These are phyloP conservation scores for Mustela nigripes DNA, from an alignment of 2,113 vertebrate species.

Conservation along the genomic window DNA sequence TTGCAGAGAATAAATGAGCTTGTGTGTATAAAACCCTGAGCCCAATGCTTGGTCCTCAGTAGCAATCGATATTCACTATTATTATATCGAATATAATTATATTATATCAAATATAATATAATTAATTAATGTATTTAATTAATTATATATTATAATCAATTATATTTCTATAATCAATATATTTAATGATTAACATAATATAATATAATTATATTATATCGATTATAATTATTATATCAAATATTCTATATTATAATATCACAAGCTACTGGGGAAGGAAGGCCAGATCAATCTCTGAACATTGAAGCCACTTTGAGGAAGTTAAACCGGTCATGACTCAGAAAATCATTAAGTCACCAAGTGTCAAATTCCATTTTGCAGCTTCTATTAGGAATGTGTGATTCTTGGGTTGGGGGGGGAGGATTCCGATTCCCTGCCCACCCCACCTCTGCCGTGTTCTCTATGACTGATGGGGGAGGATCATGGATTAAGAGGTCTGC, in stretches of 20 bases:
- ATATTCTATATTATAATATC: not conserved
- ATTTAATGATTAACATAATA: too few relatives aligned
- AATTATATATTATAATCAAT: too few relatives aligned
- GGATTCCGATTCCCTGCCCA: not conserved
- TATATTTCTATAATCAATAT: too few relatives aligned
- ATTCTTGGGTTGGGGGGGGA: not conserved
- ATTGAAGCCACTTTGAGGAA: not conserved
- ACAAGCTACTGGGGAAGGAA: not conserved
- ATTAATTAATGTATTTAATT: too few relatives aligned
- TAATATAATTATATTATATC: too few relatives aligned
- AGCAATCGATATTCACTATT: not conserved
- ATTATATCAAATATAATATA: too few relatives aligned
- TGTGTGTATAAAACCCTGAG: not conserved
- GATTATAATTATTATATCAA: too few relatives aligned
- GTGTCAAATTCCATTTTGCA: slow-evolving; percentile 8
- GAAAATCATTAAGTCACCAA: slow-evolving; percentile 15
- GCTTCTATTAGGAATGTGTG: not conserved
- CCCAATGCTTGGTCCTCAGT: not conserved
- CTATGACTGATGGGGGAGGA: not conserved
- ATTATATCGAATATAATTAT: too few relatives aligned
- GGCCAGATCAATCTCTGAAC: not conserved
- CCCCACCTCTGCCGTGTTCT: not conserved
- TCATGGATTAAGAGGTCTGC: not conserved
- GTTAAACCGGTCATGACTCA: not conserved
- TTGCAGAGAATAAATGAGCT: not conserved